Conservation (phyloP, 2,113 vertebrate genomes). For the Phocoena phocoena region DNA sequence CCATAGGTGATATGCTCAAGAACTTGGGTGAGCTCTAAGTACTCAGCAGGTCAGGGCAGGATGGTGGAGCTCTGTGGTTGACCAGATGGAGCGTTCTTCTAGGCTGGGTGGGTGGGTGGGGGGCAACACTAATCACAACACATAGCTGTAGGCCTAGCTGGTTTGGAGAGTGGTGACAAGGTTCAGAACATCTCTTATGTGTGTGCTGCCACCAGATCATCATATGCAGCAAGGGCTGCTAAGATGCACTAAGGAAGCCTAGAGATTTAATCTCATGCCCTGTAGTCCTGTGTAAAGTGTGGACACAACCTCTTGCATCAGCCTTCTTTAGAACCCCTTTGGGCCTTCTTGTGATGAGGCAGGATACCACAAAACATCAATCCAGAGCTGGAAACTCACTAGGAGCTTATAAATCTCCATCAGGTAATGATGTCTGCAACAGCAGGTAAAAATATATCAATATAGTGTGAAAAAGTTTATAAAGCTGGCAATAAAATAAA, state of each 20-base stretch:
- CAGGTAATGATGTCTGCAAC: background rate
- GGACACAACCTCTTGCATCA: background rate
- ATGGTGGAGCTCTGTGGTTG: background rate
- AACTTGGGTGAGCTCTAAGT: background rate
- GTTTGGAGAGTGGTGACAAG: background rate
- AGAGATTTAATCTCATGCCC: background rate
- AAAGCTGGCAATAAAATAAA: background rate
- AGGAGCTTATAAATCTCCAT: background rate
- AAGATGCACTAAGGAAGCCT: background rate
- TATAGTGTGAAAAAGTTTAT: background rate
- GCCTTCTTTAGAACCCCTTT: background rate
- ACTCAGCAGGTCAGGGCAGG: background rate
- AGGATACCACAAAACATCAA: background rate
- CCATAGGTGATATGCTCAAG: background rate
- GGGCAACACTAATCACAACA: background rate
- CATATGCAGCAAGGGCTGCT: background rate
- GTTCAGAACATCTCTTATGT: background rate
- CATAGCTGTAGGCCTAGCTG: background rate
- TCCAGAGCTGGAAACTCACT: background rate
- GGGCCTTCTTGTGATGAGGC: background rate
- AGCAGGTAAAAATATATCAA: background rate
- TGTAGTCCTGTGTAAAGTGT: background rate
- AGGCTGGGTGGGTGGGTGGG: no score
- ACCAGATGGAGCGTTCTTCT: background rate
- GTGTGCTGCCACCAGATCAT: background rate